These are phyloP conservation scores for Drosophila mercatorum DNA, from an alignment of 2,888 invertebrate genomes.

Conservation along the genomic window DNA sequence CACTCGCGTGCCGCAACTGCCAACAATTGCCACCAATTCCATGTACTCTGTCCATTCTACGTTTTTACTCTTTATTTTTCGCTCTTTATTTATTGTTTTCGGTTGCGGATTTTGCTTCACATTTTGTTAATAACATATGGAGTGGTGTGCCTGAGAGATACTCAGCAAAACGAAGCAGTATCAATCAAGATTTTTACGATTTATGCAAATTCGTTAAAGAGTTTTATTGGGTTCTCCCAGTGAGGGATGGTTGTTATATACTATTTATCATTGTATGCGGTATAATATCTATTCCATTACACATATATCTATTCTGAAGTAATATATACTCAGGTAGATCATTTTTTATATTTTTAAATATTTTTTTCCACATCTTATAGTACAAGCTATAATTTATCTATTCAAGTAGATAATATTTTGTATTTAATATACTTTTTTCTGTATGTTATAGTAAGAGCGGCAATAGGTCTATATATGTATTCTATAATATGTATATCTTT, in stretches of 20 bases:
- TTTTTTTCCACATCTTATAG: neutral
- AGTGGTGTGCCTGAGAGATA: constrained; percentile 15
- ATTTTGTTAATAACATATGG: constrained; percentile 56
- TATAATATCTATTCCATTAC: too few species aligned
- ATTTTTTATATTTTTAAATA: too few species aligned
- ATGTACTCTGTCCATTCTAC: constrained; percentile 41
- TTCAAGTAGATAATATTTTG: neutral
- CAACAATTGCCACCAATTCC: constrained; percentile 70
- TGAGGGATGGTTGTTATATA: neutral
- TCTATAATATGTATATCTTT: too few species aligned
- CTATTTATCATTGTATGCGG: too few species aligned
- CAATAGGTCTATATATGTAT: too few species aligned
- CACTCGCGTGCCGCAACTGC: constrained; percentile 63
- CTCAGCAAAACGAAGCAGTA: constrained; percentile 3
- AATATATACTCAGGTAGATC: too few species aligned
- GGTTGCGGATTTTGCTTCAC: constrained; percentile 30
- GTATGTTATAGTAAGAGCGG: too few species aligned
- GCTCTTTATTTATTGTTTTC: constrained; percentile 25
- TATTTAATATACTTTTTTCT: too few species aligned
- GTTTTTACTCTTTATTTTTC: constrained; percentile 3
- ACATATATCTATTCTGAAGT: too few species aligned
- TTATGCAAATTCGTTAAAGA: neutral
- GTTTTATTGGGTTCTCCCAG: neutral
- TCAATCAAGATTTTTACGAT: neutral
- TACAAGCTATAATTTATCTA: neutral